Evolutionary conservation across 2,113 vertebrate species (phyloP).

Genomic region (Rhinopomastus cyanomelas): DNA sequence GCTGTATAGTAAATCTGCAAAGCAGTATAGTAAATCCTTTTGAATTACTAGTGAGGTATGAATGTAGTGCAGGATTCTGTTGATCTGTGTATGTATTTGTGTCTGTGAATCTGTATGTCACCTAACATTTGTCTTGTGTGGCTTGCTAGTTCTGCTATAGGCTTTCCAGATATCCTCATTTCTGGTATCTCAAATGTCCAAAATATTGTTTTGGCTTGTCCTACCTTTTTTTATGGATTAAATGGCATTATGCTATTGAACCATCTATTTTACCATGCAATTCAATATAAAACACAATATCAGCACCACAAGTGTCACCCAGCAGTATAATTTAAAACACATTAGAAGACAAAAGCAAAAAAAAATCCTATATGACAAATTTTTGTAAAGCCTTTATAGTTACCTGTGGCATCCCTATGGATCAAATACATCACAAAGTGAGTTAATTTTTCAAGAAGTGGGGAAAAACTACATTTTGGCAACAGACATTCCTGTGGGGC

Average conservation of each 20-base stretch:
- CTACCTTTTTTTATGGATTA: constrained; percentile 1
- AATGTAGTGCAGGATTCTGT: neutral
- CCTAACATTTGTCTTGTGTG: neutral
- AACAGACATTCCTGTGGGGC: neutral
- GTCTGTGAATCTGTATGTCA: neutral
- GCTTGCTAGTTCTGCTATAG: neutral
- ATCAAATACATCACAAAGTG: neutral
- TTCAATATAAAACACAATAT: neutral
- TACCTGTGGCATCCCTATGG: neutral
- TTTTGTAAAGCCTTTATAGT: neutral
- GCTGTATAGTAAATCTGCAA: too few species aligned
- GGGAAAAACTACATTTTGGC: neutral
- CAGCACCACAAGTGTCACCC: neutral
- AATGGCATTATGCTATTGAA: neutral
- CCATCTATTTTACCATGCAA: neutral
- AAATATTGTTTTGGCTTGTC: neutral
- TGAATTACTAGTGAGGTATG: neutral
- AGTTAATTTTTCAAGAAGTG: neutral
- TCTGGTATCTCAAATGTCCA: neutral
- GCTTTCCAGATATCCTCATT: neutral
- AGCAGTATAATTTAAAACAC: neutral
- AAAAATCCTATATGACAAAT: neutral
- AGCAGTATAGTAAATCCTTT: neutral
- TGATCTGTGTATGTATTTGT: neutral
- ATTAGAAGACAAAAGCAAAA: neutral